Evolutionary conservation across 1,140 invertebrate genomes (phyloP).

Genomic region (Procambarus virginalis): DNA sequence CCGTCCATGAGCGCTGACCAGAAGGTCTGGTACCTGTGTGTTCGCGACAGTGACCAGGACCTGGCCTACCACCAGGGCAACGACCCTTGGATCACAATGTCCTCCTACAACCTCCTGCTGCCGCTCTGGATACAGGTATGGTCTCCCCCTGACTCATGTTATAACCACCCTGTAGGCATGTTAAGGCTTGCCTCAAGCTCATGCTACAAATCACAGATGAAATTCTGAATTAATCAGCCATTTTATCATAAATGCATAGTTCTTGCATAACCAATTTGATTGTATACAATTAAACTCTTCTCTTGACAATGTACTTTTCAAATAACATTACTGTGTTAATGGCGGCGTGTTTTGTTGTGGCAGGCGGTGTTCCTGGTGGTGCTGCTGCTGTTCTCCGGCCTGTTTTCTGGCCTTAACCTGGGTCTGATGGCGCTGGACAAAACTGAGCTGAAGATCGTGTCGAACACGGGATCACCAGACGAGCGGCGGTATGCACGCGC

Average conservation of each 20-base stretch:
- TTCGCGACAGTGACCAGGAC: conserved; percentile 6
- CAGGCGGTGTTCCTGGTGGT: conserved; percentile 74
- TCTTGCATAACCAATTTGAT: too few species aligned
- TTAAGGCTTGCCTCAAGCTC: too few species aligned
- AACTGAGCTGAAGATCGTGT: conserved; percentile 94
- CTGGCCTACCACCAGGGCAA: conserved; percentile 43
- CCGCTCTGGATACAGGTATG: conserved; percentile 53
- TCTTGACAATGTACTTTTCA: too few species aligned
- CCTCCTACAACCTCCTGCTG: conserved; percentile 34
- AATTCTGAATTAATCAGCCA: too few species aligned
- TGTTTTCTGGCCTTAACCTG: conserved; percentile 96
- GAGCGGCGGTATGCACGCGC: conserved; percentile 81
- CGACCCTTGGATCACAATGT: conserved; percentile 41
- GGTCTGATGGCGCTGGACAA: conserved; percentile 97
- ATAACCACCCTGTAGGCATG: too few species aligned
- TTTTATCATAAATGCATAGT: too few species aligned
- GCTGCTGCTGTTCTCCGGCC: conserved; percentile 89
- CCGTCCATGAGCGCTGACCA: conserved; percentile 40
- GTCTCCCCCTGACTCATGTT: neutral
- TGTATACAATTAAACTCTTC: too few species aligned
- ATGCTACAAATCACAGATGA: too few species aligned
- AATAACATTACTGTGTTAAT: too few species aligned
- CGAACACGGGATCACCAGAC: conserved; percentile 85
- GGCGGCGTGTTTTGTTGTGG: neutral
- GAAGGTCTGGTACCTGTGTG: conserved; percentile 46